These are phyloP conservation scores for Bolinopsis microptera DNA, from an alignment of 37 sponge, comb jelly and placozoan species.

Conservation along the genomic window DNA sequence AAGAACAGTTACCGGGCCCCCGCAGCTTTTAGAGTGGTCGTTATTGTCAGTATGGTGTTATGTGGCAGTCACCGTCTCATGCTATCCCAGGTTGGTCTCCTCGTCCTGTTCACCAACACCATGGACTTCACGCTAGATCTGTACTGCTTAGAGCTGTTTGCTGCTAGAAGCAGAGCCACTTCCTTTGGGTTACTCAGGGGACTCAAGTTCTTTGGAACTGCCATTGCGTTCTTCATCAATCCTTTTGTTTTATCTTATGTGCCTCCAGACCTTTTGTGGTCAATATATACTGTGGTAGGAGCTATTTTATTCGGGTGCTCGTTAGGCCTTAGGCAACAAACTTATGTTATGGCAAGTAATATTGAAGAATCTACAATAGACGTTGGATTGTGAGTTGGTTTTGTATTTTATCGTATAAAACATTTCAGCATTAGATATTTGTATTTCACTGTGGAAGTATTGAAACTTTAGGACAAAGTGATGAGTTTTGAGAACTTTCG, in stretches of 20 bases:
- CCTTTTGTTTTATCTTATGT: not conserved
- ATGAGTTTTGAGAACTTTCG: too few relatives aligned
- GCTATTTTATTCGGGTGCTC: slow-evolving; percentile 44
- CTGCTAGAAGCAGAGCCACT: not conserved
- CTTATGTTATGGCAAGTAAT: slow-evolving; percentile 20
- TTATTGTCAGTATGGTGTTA: slow-evolving; percentile 15
- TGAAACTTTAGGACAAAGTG: not conserved
- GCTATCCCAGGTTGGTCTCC: not conserved
- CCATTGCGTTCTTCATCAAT: slow-evolving; percentile 13
- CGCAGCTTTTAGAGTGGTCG: slow-evolving; percentile 28
- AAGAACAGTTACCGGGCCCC: slow-evolving; percentile 60
- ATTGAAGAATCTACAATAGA: slow-evolving; percentile 43
- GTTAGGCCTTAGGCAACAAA: slow-evolving; percentile 41
- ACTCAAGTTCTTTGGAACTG: not conserved
- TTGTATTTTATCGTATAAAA: not conserved
- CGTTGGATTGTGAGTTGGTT: not conserved
- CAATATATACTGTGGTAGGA: slow-evolving; percentile 6
- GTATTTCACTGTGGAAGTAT: not conserved
- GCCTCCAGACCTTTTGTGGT: not conserved
- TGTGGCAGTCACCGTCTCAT: not conserved
- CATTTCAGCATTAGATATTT: not conserved
- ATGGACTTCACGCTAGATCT: slow-evolving; percentile 17
- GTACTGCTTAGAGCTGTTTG: slow-evolving; percentile 12
- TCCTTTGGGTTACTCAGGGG: slow-evolving; percentile 28
- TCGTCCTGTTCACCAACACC: slow-evolving; percentile 28